Evolutionary conservation across 2,888 invertebrate genomes (phyloP).

Genomic region (Lacanobia oleracea): DNA sequence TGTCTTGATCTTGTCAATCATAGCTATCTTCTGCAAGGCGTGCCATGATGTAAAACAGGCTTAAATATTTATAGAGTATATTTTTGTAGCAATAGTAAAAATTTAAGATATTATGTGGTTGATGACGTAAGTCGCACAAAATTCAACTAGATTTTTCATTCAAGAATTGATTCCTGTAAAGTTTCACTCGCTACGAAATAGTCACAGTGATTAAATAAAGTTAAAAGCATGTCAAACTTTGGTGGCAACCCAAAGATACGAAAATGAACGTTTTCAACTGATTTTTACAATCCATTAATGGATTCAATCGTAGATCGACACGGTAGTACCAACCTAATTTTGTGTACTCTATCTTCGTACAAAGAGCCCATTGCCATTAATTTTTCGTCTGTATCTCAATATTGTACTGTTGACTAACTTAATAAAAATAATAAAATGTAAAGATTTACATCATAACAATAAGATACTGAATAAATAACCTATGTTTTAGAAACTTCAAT

Average conservation of each 20-base stretch:
- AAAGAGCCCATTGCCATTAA: no score
- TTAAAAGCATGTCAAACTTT: background rate
- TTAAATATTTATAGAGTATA: no score
- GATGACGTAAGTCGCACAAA: no score
- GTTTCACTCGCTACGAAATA: background rate
- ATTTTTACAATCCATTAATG: slow-evolving; percentile 36
- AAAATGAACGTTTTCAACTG: slow-evolving; percentile 17
- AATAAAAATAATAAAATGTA: background rate
- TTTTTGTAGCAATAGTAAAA: no score
- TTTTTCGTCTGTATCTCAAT: no score
- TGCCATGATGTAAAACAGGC: no score
- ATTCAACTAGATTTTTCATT: no score
- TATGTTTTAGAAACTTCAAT: background rate
- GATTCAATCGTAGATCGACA: slow-evolving; percentile 23
- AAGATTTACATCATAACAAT: slow-evolving; percentile 17
- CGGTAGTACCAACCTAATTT: slow-evolving; percentile 41
- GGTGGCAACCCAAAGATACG: slow-evolving; percentile 16
- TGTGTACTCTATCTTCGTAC: slow-evolving; percentile 1
- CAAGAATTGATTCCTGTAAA: no score
- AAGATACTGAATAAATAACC: background rate
- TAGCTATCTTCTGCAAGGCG: no score
- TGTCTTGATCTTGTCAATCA: no score
- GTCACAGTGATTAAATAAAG: no score
- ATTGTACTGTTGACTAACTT: slow-evolving; percentile 1
- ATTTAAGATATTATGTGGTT: no score